phyloP scores from a whole-genome alignment of 2,888 invertebrate genomes.

The Rugalucina vietnamica region DNA sequence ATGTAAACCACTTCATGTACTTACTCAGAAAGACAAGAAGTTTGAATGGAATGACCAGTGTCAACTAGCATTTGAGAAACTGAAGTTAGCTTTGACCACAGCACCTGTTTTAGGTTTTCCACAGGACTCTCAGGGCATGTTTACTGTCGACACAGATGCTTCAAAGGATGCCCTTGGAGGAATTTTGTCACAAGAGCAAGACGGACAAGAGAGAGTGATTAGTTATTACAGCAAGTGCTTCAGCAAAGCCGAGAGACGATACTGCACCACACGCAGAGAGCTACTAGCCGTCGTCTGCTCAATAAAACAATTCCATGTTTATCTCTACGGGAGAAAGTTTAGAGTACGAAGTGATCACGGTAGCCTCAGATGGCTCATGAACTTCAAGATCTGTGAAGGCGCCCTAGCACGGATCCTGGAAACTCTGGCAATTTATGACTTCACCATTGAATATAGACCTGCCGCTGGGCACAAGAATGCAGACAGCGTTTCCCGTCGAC shows the following conservation, averaged over 20 bases:
- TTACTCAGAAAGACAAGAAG: slow-evolving; percentile 11
- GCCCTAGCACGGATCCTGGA: slow-evolving; percentile 21
- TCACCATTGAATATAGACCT: slow-evolving; percentile 30
- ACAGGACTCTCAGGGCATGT: slow-evolving; percentile 28
- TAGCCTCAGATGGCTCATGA: slow-evolving; percentile 24
- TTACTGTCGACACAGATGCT: slow-evolving; percentile 40
- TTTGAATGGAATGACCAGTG: slow-evolving; percentile 43
- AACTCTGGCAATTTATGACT: slow-evolving; percentile 36
- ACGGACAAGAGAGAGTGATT: slow-evolving; percentile 42
- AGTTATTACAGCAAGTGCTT: slow-evolving; percentile 44
- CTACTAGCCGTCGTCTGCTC: slow-evolving; percentile 19
- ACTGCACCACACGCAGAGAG: slow-evolving; percentile 30
- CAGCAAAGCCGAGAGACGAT: slow-evolving; percentile 21
- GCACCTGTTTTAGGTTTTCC: slow-evolving; percentile 47
- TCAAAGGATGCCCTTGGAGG: slow-evolving; percentile 43
- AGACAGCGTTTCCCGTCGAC: slow-evolving; percentile 33
- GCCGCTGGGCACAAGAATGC: slow-evolving; percentile 32
- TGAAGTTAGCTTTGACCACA: slow-evolving; percentile 41
- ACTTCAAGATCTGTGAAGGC: slow-evolving; percentile 32
- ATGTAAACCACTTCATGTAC: neutral
- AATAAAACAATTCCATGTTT: slow-evolving; percentile 27
- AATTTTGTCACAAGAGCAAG: slow-evolving; percentile 33
- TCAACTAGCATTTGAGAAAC: slow-evolving; percentile 41
- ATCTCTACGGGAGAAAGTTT: slow-evolving; percentile 19
- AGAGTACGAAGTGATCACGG: slow-evolving; percentile 24